Evolutionary conservation across 2,113 vertebrate species (phyloP).

Genomic region (Origma solitaria): DNA sequence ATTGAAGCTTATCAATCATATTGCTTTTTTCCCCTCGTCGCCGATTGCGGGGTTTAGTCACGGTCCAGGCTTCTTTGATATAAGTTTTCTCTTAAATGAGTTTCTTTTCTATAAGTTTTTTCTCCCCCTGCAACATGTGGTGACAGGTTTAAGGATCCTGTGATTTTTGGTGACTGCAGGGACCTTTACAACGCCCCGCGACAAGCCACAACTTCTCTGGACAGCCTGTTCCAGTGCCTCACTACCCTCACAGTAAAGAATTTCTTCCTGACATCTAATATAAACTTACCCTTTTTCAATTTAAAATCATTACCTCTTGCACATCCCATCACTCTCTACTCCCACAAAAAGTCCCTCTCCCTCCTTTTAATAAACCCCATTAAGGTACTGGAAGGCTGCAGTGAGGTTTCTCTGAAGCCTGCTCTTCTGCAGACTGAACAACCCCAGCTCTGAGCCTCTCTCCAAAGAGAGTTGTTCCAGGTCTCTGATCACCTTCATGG

Average conservation of each 20-base stretch:
- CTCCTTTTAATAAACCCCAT: accelerated
- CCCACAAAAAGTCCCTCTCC: neutral
- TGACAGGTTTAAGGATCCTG: too few relatives aligned
- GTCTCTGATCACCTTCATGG: neutral
- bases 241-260: neutral
- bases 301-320: neutral
- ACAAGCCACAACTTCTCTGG: neutral
- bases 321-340: neutral
- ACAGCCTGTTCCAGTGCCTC: neutral
- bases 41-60: too few relatives aligned
- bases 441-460: neutral
- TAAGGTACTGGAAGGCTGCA: neutral
- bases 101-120: too few relatives aligned
- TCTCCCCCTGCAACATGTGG: too few relatives aligned
- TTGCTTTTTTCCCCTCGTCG: too few relatives aligned
- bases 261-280: neutral
- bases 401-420: neutral
- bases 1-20: too few relatives aligned
- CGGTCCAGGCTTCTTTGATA: too few relatives aligned
- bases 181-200: too few relatives aligned
- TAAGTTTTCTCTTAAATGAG: too few relatives aligned
- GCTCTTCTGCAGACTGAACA: neutral
- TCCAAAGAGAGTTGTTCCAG: neutral
- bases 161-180: too few relatives aligned
- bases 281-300: neutral